Base-by-base conservation (phyloP, 2,113 vertebrate genomes). In the Rafetus swinhoei region DNA sequence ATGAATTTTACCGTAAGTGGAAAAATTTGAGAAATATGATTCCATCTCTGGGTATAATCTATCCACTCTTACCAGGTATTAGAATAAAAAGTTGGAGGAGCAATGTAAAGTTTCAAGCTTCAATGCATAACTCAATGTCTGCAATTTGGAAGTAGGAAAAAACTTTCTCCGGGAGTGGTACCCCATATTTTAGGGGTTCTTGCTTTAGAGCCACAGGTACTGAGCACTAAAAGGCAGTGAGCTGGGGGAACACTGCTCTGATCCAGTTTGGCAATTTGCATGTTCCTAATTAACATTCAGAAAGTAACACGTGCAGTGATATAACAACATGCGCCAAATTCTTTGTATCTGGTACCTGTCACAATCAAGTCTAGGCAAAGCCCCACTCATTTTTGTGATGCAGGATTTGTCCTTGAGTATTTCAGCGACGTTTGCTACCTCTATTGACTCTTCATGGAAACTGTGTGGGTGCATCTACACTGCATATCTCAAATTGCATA, bases 321-420 rank as follows among this genome's bases (percentile, higher is more conserved):
- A 22, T 45, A 24, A 74, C 10, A 74, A 74, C 19, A 39, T 35
- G 35, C 35, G 22, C 18, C 39, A 39, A 39, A 35, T 19, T 39
- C 21, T 74, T 74, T 74, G 60, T 65, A 45, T 39, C n/a, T 45
- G 32, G 72, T 45, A 35, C 72, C 72, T 74, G 12, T 39, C 25
- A 13, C 2, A 15, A 50, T 84, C 86, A 57, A 62, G 60, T 4
- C 0, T 11, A 50, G 25, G 8, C 52, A 56, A 53, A 62, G 55
- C n/a, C 9, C 56, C 9, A 1, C 3, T 4, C 56, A 14, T 25
- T 6, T n/a, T 25, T 0, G 9, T 84, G 45, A 25, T 1, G 59
- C 0, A 59, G 5, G 89, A 84, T 29, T 27, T 3, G 69, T 15
- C 4, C 22, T 35, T 56, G 22, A 39, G 69, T 45, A 45, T 59